These are phyloP conservation scores for Drosophila buzzatii DNA, from an alignment of 2,888 invertebrate species.

Conservation along the genomic window DNA sequence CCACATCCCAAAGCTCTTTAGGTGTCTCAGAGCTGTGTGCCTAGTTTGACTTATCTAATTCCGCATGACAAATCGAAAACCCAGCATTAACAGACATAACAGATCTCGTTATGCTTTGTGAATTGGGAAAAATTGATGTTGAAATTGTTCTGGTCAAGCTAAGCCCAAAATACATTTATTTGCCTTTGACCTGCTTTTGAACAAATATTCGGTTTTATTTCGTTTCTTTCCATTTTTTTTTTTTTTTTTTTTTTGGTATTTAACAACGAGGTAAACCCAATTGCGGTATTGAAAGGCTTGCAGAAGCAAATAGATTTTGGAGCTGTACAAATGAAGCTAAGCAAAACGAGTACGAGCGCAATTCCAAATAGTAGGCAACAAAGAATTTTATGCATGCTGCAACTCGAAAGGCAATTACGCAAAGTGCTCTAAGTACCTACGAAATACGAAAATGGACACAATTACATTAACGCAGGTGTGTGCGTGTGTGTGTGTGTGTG, in stretches of 20 bases:
- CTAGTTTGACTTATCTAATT: background rate
- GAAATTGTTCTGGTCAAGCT: constrained; percentile 2
- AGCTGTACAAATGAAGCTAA: constrained; percentile 21
- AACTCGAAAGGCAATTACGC: constrained; percentile 66
- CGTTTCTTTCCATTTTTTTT: background rate
- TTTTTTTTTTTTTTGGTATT: background rate
- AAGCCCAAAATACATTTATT: background rate
- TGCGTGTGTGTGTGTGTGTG: constrained; percentile 7
- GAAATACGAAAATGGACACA: constrained; percentile 60
- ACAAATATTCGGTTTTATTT: background rate
- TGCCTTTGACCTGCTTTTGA: background rate
- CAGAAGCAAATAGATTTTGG: constrained; percentile 18
- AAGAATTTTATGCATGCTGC: constrained; percentile 67
- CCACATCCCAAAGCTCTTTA: background rate
- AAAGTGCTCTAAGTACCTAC: constrained; percentile 65
- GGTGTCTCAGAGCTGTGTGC: background rate
- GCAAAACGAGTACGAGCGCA: constrained; percentile 2
- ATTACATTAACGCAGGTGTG: constrained; percentile 60
- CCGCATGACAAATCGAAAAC: background rate
- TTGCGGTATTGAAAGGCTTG: constrained; percentile 1
- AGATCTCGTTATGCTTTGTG: background rate
- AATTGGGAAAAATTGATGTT: background rate
- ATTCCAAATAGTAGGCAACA: constrained; percentile 35
- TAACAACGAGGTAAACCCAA: background rate
- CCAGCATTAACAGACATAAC: background rate